Percentiles rank a stretch among this genome's conserved stretches.
These are phyloP conservation scores for Silurus meridionalis DNA, from an alignment of 2,113 vertebrate species.

Conservation along the genomic window DNA sequence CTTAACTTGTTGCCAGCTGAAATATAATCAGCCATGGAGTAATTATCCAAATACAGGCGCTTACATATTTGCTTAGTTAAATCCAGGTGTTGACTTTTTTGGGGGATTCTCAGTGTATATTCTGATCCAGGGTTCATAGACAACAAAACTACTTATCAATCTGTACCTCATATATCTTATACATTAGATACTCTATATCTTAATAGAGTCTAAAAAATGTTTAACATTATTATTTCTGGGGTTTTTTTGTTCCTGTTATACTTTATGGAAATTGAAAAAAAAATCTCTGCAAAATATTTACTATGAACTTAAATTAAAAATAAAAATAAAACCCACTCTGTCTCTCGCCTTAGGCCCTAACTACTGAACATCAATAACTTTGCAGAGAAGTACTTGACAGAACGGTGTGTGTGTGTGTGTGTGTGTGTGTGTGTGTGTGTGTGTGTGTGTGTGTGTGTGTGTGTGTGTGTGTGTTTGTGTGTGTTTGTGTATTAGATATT, in stretches of 20 bases:
- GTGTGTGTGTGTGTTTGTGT: too few relatives aligned
- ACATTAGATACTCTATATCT: too few relatives aligned
- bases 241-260: neutral
- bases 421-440: neutral
- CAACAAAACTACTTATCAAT: too few relatives aligned
- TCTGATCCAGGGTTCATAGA: too few relatives aligned
- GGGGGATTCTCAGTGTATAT: too few relatives aligned
- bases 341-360: neutral
- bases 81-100: too few relatives aligned
- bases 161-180: too few relatives aligned
- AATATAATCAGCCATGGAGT: too few relatives aligned
- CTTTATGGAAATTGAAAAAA: neutral
- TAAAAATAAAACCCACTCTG: neutral
- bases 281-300: neutral
- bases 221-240: neutral
- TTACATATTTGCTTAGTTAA: too few relatives aligned
- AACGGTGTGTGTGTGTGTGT: neutral
- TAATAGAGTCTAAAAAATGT: neutral
- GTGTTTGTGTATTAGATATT: neutral
- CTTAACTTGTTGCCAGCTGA: too few relatives aligned
- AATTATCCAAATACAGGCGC: too few relatives aligned
- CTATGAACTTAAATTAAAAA: neutral
- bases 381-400: neutral
- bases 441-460: neutral
- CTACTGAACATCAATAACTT: neutral